These are phyloP conservation scores for Lordiphosa andalusiaca DNA, from an alignment of 2,888 invertebrate genomes.

Conservation along the genomic window DNA sequence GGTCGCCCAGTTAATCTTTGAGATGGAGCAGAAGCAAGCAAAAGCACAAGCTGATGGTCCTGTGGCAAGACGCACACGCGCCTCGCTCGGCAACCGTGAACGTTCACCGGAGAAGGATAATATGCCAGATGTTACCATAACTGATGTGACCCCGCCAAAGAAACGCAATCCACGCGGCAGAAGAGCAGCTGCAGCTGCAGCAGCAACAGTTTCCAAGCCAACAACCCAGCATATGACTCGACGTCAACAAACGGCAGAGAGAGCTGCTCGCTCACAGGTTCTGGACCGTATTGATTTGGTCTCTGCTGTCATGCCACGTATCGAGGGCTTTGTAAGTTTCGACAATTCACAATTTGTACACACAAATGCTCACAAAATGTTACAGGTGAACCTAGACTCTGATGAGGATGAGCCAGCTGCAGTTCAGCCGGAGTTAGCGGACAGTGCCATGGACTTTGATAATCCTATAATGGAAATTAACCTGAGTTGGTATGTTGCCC, in stretches of 20 bases:
- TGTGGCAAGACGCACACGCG: constrained; percentile 49
- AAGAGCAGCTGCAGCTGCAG: background rate
- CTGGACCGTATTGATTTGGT: constrained; percentile 67
- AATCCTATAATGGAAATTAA: constrained; percentile 71
- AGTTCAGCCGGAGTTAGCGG: background rate
- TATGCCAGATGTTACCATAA: no score
- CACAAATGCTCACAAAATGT: background rate
- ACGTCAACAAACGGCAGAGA: constrained; percentile 40
- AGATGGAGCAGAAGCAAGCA: constrained; percentile 33
- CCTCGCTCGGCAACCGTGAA: constrained; percentile 23
- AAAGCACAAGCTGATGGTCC: constrained; percentile 9
- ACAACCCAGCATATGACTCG: background rate
- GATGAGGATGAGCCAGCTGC: constrained; percentile 37
- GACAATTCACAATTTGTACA: background rate
- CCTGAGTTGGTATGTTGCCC: constrained; percentile 52
- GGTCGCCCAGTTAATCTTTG: constrained; percentile 43
- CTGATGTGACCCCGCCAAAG: constrained; percentile 1
- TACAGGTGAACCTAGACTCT: constrained; percentile 61
- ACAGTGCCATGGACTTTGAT: constrained; percentile 50
- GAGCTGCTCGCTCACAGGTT: constrained; percentile 53
- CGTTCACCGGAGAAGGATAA: background rate
- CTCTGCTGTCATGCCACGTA: constrained; percentile 57
- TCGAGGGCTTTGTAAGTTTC: constrained; percentile 67
- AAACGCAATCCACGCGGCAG: constrained; percentile 1
- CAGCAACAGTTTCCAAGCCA: background rate